phyloP scores from a whole-genome alignment of 2,888 invertebrate species.

The Allolobophora icterica region DNA sequence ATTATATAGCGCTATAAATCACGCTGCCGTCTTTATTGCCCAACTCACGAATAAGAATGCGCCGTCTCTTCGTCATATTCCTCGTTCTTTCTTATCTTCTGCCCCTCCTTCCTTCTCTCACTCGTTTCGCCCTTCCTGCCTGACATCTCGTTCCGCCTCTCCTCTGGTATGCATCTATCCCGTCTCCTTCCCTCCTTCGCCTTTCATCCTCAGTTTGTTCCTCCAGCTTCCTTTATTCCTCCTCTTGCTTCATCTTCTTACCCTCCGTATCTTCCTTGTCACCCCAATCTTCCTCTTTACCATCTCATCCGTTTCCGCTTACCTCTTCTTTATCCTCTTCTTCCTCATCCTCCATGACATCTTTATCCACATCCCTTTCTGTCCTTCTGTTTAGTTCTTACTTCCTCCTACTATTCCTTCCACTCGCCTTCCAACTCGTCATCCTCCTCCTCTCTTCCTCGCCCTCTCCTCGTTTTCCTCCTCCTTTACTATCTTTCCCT shows the following conservation, averaged over 20 bases:
- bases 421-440: not conserved
- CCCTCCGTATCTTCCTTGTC: not conserved
- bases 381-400: not conserved
- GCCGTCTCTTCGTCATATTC: not conserved
- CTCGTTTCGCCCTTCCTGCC: not conserved
- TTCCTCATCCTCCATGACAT: not conserved
- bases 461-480: not conserved
- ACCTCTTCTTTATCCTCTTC: not conserved
- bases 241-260: not conserved
- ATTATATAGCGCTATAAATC: not conserved
- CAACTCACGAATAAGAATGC: slow-evolving; percentile 9
- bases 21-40: not conserved
- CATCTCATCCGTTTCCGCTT: not conserved
- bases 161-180: not conserved
- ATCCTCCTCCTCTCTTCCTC: not conserved
- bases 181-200: not conserved
- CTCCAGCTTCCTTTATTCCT: not conserved
- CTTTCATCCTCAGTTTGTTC: not conserved
- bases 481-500: not conserved
- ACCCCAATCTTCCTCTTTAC: no score
- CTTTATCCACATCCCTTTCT: not conserved
- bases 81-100: slow-evolving; percentile 1
- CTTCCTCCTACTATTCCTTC: not conserved
- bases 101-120: not conserved
- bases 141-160: not conserved